These are phyloP conservation scores for Drosophila picticornis DNA, from an alignment of 2,888 invertebrate genomes.

Conservation along the genomic window DNA sequence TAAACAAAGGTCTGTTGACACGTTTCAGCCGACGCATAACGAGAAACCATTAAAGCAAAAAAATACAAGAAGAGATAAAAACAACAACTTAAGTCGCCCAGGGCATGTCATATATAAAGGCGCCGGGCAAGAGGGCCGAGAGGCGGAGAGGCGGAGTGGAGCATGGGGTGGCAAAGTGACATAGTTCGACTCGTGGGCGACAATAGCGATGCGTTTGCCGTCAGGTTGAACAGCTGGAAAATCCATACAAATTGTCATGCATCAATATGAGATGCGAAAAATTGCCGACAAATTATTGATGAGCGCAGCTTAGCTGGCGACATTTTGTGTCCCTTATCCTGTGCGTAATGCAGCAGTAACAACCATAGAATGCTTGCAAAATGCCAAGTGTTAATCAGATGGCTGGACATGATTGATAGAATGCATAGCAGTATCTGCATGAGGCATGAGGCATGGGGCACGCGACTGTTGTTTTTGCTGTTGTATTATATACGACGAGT, in stretches of 20 bases:
- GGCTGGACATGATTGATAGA: conserved; percentile 31
- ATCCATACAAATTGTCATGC: conserved; percentile 68
- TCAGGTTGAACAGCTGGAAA: conserved; percentile 49
- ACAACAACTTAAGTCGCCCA: background rate
- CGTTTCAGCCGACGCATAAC: conserved; percentile 45
- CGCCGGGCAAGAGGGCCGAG: background rate
- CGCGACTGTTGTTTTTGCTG: conserved; percentile 6
- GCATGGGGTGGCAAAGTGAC: background rate
- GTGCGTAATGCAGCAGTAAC: background rate
- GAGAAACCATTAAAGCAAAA: conserved; percentile 38
- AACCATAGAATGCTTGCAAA: conserved; percentile 10
- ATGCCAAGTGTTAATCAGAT: conserved; percentile 52
- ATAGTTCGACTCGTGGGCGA: conserved; percentile 15
- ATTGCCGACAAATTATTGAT: conserved; percentile 71
- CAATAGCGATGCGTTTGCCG: conserved; percentile 25
- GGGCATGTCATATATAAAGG: background rate
- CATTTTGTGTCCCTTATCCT: conserved; percentile 24
- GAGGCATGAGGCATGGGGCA: background rate
- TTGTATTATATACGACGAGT: conserved; percentile 1
- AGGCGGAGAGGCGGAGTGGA: background rate
- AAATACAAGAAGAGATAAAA: background rate
- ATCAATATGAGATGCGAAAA: conserved; percentile 68
- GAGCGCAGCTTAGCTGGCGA: conserved; percentile 50
- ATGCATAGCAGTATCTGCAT: conserved; percentile 33
- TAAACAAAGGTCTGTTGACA: conserved; percentile 46